Evolutionary conservation across 2,888 invertebrate genomes (phyloP).

Genomic region (Dasysyrphus tricinctus): DNA sequence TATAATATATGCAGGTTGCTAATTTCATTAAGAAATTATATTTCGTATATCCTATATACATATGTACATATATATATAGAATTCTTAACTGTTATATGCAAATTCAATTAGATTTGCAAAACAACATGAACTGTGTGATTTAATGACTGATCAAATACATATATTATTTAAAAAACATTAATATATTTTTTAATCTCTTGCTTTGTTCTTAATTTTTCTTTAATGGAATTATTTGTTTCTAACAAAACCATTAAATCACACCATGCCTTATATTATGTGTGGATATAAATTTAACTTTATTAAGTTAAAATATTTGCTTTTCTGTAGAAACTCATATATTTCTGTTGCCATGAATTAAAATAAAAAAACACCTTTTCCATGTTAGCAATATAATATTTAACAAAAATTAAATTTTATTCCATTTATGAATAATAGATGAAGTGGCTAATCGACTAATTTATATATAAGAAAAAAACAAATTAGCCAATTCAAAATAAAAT

Average conservation of each 20-base stretch:
- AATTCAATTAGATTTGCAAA: background rate
- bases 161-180: too few relatives aligned
- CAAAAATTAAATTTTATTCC: background rate
- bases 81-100: background rate
- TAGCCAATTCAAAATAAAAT: background rate
- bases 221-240: background rate
- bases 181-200: background rate
- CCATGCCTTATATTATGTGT: too few relatives aligned
- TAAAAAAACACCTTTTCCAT: background rate
- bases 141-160: background rate
- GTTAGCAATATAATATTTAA: background rate
- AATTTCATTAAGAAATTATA: too few relatives aligned
- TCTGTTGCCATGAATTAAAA: background rate
- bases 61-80: too few relatives aligned
- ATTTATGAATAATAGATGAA: background rate
- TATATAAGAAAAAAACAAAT: background rate
- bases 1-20: too few relatives aligned
- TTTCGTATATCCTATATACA: too few relatives aligned
- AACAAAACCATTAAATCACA: background rate
- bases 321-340: too few relatives aligned
- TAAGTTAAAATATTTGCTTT: too few relatives aligned
- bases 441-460: too few relatives aligned
- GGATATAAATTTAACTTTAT: too few relatives aligned
- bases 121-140: background rate
- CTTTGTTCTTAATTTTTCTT: background rate